Conservation (phyloP, 2,797 vertebrate species). For the Cercopithecus petaurista region DNA sequence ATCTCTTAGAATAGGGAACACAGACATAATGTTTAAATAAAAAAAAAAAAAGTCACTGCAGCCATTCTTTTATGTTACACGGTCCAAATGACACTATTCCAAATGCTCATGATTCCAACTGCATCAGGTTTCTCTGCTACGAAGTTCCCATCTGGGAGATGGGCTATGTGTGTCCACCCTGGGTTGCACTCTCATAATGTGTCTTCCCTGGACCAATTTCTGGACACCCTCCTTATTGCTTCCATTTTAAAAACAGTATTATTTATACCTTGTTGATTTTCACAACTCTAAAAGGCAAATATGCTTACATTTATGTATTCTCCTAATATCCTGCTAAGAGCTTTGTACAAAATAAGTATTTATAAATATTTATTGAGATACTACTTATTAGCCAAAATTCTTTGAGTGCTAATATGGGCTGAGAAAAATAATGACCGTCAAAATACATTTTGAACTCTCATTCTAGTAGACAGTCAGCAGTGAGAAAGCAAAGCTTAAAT, state of each 20-base stretch:
- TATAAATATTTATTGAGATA: constrained; percentile 72
- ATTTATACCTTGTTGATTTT: constrained; percentile 7
- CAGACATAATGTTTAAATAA: neutral
- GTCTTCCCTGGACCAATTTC: neutral
- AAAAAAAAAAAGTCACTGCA: neutral
- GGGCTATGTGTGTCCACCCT: neutral
- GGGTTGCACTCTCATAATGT: neutral
- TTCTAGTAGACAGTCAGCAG: neutral
- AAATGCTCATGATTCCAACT: neutral
- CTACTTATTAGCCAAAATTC: constrained; percentile 43
- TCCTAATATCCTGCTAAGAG: constrained; percentile 50
- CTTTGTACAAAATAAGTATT: constrained; percentile 40
- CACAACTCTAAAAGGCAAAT: constrained; percentile 31
- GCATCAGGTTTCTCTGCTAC: neutral
- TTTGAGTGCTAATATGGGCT: neutral
- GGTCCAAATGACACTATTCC: neutral
- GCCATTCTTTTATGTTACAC: neutral
- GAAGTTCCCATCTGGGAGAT: neutral
- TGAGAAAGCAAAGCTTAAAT: constrained; percentile 38
- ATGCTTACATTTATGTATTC: constrained; percentile 47
- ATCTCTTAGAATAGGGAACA: neutral
- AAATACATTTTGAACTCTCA: constrained; percentile 15
- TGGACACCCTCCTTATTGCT: neutral
- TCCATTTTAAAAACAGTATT: constrained; percentile 25
- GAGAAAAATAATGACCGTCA: constrained; percentile 1